These are phyloP conservation scores for Phocoena sinus DNA, from an alignment of 2,113 vertebrate genomes.

Conservation along the genomic window DNA sequence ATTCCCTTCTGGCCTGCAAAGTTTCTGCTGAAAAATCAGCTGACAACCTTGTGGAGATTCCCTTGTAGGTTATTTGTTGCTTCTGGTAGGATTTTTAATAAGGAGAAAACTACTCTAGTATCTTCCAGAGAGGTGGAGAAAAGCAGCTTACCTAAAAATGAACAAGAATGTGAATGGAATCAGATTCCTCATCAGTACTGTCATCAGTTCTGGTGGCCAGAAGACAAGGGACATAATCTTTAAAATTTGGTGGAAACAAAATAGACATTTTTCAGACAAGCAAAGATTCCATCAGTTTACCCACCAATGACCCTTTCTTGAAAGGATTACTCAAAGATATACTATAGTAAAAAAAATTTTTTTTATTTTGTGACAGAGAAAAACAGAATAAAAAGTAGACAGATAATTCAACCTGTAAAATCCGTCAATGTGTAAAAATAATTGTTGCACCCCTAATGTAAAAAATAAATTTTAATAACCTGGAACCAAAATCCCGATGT, in stretches of 20 bases:
- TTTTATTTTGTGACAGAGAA: background rate
- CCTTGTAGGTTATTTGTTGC: too few species aligned
- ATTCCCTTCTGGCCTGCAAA: too few species aligned
- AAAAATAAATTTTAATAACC: slow-evolving; percentile 8
- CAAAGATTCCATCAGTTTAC: background rate
- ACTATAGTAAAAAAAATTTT: background rate
- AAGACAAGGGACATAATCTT: background rate
- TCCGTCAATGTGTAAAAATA: background rate
- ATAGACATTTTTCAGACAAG: background rate
- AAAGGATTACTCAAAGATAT: background rate
- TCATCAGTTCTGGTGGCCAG: background rate
- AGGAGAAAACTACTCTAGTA: background rate
- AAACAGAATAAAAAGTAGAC: background rate
- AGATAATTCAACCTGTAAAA: background rate
- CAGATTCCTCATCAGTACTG: background rate
- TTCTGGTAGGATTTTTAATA: background rate
- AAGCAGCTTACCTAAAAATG: background rate
- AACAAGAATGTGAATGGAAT: background rate
- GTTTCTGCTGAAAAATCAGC: too few species aligned
- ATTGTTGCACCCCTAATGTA: background rate
- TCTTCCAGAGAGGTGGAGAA: background rate
- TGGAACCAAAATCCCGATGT: background rate
- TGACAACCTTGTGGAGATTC: too few species aligned
- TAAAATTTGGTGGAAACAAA: background rate
- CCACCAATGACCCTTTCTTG: background rate